Conservation (phyloP, 1,140 invertebrate genomes). For the Hyphantria cunea region DNA sequence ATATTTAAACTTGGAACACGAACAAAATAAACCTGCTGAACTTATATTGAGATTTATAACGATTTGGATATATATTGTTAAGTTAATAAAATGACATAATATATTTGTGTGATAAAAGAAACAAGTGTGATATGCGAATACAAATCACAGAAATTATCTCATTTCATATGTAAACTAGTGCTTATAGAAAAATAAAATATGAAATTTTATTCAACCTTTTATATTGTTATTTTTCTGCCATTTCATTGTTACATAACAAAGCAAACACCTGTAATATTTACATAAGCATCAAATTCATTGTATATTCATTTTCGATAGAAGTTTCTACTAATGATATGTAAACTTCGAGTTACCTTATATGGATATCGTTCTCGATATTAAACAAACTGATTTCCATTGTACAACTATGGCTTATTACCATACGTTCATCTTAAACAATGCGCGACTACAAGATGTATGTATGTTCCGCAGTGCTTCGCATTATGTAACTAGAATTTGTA, state of each 20-base stretch:
- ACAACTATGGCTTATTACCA: slow-evolving; percentile 41
- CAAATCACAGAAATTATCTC: slow-evolving; percentile 34
- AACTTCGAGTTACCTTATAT: slow-evolving; percentile 41
- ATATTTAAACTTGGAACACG: too few relatives aligned
- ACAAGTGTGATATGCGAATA: too few relatives aligned
- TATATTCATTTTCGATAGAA: slow-evolving; percentile 16
- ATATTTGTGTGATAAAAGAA: too few relatives aligned
- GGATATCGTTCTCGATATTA: slow-evolving; percentile 41
- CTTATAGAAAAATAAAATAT: neutral
- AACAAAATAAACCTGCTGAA: too few relatives aligned
- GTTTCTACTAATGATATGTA: slow-evolving; percentile 44
- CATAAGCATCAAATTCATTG: slow-evolving; percentile 15
- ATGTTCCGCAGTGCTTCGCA: neutral
- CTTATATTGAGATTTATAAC: too few relatives aligned
- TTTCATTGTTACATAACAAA: too few relatives aligned
- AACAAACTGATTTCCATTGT: slow-evolving; percentile 54
- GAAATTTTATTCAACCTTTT: too few relatives aligned
- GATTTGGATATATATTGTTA: too few relatives aligned
- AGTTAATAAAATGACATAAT: too few relatives aligned
- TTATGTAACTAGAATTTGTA: neutral
- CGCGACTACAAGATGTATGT: slow-evolving; percentile 17
- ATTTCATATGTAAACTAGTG: neutral
- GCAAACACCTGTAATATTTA: slow-evolving; percentile 21
- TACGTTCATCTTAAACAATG: slow-evolving; percentile 50
- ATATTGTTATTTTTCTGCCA: too few relatives aligned